Evolutionary conservation across 1,140 invertebrate species (phyloP).

Genomic region (Fopius arisanus): DNA sequence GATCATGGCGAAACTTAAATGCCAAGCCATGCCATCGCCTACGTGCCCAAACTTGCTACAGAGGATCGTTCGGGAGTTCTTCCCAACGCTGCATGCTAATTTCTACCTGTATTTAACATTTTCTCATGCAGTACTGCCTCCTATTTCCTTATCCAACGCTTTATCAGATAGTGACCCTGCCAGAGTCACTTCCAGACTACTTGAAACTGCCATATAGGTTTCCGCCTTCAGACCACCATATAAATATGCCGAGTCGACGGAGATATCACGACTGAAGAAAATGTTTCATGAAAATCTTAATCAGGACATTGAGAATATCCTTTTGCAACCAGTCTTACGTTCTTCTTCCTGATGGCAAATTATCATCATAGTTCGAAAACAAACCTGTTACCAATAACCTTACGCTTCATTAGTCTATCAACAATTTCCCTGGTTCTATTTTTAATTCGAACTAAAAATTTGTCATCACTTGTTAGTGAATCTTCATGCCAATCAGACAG

Average conservation of each 20-base stretch:
- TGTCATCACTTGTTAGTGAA: too few relatives aligned
- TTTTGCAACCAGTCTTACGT: conserved; percentile 48
- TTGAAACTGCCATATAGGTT: too few relatives aligned
- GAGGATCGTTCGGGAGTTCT: conserved; percentile 23
- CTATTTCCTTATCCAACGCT: too few relatives aligned
- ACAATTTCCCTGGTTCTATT: conserved; percentile 40
- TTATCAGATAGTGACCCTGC: too few relatives aligned
- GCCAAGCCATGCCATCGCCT: conserved; percentile 27
- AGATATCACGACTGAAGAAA: not conserved
- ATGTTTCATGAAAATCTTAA: conserved; percentile 16
- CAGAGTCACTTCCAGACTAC: too few relatives aligned
- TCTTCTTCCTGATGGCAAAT: conserved; percentile 25
- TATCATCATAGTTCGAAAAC: conserved; percentile 40
- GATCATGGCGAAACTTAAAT: not conserved
- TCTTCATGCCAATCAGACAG: too few relatives aligned
- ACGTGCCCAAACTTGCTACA: conserved; percentile 28
- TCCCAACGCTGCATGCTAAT: not conserved
- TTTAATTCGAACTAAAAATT: conserved; percentile 29
- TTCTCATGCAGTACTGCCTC: too few relatives aligned
- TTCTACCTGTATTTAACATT: too few relatives aligned
- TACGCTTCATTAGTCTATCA: conserved; percentile 26
- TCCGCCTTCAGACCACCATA: too few relatives aligned
- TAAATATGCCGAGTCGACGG: not conserved
- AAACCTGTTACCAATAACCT: conserved; percentile 38
- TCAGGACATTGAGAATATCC: conserved; percentile 31